Evolutionary conservation across 2,888 invertebrate genomes (phyloP), one percentile per base, ranked within the genome.

Genomic region (Tenthredo livida): DNA sequence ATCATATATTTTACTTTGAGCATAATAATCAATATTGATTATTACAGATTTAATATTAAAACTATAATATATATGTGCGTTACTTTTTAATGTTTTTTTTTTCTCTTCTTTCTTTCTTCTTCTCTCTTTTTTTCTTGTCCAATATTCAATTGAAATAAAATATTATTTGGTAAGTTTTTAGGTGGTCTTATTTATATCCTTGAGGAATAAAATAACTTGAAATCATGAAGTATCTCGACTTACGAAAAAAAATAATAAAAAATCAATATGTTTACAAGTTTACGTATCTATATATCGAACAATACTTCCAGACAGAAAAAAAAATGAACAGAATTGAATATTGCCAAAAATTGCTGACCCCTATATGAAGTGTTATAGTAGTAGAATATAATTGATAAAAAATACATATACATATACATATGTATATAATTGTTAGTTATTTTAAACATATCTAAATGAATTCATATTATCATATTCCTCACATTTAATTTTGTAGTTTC

Each of bases 401-500:
- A 54, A 54, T n/a, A 50, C 17, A 50, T n/a, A 50, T n/a, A n/a
- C 17, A 50, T 17, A 29, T 0, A 54, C 7, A 7, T 54, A 54
- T 54, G 54, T 54, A 54, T n/a, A n/a, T 67, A 33, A 67, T 10
- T 67, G 29, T 67, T 29, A 67, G 33, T 67, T 10, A 67, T 10
- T 9, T 67, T 33, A 6, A 29, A 67, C 33, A 67, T 67, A 15
- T 29, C 67, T 33, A 33, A 67, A 67, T 67, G 33, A 67, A 33
- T 80, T 80, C 40, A 37, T 10, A 25, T 80, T 40, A 58, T 58
- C 58, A 10, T 61, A 37, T 80, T 80, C 29, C 58, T 82, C 47
- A 10, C 25, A 21, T 9, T 67, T 50, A 82, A 83, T 82, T 78
- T 29, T 37, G 75, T 85, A 70, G 40, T 89, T 89, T 89, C 84